A percentile compares a stretch with the other conserved stretches of the same genome.
phyloP scores from a whole-genome alignment of 1,140 invertebrate species.

The Eciton burchellii region DNA sequence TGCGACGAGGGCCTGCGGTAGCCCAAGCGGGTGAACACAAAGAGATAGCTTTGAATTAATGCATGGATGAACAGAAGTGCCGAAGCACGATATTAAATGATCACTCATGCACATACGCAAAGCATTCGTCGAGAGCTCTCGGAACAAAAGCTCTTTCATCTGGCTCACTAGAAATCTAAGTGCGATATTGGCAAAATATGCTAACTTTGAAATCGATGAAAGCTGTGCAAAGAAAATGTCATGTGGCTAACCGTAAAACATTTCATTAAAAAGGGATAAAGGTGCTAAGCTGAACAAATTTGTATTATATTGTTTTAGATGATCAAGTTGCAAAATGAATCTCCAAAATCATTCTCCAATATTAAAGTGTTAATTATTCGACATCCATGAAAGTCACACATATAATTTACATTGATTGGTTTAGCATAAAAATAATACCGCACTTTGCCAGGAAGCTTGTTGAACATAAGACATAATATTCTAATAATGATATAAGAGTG shows the following conservation, averaged over 20 bases:
- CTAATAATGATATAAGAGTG: not conserved
- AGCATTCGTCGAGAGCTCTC: constrained; percentile 41
- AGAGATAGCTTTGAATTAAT: constrained; percentile 79
- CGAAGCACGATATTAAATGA: constrained; percentile 41
- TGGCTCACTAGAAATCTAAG: not conserved
- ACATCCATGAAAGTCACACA: not conserved
- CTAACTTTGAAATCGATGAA: not conserved
- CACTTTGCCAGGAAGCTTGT: not conserved
- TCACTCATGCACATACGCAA: constrained; percentile 51
- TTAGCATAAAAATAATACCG: not conserved
- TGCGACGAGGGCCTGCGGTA: constrained; percentile 90
- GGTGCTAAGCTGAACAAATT: not conserved
- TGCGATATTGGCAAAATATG: not conserved
- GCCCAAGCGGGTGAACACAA: constrained; percentile 83
- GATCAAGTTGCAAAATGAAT: not conserved
- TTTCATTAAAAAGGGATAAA: not conserved
- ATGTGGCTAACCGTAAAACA: not conserved
- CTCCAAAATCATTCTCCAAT: too few relatives aligned
- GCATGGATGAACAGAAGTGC: constrained; percentile 52
- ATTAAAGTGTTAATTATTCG: not conserved
- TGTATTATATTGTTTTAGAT: constrained; percentile 9
- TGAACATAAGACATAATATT: constrained; percentile 15
- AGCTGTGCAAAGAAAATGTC: constrained; percentile 33
- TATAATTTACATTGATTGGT: not conserved
- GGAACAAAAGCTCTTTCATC: constrained; percentile 7